These are phyloP conservation scores for Temnothorax curvispinosus DNA, from an alignment of 1,140 invertebrate species.

Conservation along the genomic window DNA sequence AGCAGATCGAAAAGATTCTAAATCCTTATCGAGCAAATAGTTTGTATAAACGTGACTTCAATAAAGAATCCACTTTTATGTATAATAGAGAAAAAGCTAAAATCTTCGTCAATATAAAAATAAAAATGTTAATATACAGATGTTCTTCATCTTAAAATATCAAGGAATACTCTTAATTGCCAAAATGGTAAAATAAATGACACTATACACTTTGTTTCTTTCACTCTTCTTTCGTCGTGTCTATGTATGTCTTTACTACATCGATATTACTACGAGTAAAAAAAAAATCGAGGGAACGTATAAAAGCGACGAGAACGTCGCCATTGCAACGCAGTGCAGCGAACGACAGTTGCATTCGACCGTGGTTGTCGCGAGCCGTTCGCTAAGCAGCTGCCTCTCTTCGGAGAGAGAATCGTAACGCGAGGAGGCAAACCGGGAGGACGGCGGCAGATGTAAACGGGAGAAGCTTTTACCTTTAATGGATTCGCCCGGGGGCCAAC, in stretches of 20 bases:
- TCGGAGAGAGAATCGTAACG: constrained; percentile 44
- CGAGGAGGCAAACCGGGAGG: constrained; percentile 44
- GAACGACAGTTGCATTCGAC: constrained; percentile 5
- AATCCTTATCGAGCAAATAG: neutral
- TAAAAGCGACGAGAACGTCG: neutral
- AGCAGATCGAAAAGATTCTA: constrained; percentile 23
- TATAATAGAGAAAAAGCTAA: neutral
- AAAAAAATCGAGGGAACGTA: neutral
- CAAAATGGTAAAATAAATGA: neutral
- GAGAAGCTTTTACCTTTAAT: constrained; percentile 76
- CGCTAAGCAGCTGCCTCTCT: constrained; percentile 70
- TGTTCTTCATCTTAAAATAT: neutral
- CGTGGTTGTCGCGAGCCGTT: constrained; percentile 28
- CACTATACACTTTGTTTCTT: neutral
- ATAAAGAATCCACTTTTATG: neutral
- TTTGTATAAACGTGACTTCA: neutral
- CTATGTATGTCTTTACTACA: neutral
- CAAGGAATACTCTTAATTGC: neutral
- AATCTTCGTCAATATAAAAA: neutral
- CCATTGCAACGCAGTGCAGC: neutral
- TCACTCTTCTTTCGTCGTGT: neutral
- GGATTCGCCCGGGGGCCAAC: constrained; percentile 71
- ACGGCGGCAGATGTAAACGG: constrained; percentile 73
- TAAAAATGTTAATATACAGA: neutral
- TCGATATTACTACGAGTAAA: neutral